Evolutionary conservation across 2,797 vertebrate genomes (phyloP).

Genomic region (Malacoctenus gilli): DNA sequence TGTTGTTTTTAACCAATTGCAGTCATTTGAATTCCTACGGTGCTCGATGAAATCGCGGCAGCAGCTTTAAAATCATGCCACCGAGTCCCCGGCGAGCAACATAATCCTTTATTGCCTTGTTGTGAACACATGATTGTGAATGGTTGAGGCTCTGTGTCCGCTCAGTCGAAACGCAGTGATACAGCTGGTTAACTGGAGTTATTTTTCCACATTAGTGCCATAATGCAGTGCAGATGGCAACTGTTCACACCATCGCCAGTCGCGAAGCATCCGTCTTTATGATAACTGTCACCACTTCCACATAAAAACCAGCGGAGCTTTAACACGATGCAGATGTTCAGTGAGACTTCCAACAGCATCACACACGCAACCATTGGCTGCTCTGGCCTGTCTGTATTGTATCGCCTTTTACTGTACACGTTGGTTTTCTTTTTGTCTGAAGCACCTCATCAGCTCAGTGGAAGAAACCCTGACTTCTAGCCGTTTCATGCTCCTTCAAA

Average conservation of each 20-base stretch:
- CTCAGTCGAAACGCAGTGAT: conserved; percentile 7
- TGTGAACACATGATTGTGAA: neutral
- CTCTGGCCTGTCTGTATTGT: neutral
- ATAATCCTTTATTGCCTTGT: neutral
- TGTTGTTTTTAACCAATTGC: too few species aligned
- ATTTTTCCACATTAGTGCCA: conserved; percentile 6
- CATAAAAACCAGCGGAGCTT: conserved; percentile 36
- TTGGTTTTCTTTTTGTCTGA: neutral
- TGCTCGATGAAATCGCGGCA: too few species aligned
- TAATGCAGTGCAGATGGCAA: conserved; percentile 48
- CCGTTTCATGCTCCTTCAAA: neutral
- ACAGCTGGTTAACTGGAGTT: conserved; percentile 21
- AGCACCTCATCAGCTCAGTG: neutral
- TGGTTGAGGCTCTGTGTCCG: conserved; percentile 4
- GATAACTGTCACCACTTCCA: conserved; percentile 34
- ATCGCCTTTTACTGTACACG: too few species aligned
- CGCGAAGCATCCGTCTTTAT: conserved; percentile 44
- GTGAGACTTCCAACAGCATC: conserved; percentile 5
- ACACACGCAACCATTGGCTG: too few species aligned
- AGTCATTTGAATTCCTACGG: too few species aligned
- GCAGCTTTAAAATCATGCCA: too few species aligned
- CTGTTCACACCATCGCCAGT: conserved; percentile 34
- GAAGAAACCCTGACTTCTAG: neutral
- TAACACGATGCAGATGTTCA: conserved; percentile 49
- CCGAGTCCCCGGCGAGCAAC: too few species aligned